phyloP scores from a whole-genome alignment of 2,888 invertebrate genomes.

The Clistopyga incitator region DNA sequence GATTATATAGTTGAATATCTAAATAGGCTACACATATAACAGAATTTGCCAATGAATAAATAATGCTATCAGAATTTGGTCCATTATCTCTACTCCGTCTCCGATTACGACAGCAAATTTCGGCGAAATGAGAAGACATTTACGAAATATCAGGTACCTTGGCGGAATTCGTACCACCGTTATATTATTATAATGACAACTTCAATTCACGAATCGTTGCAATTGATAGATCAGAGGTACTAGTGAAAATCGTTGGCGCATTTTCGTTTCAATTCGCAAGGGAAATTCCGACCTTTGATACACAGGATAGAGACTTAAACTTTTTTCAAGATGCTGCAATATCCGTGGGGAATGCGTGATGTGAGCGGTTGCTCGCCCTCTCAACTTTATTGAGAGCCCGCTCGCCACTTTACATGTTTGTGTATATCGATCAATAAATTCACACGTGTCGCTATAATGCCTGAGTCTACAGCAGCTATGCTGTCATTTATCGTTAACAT shows the following conservation, averaged over 20 bases:
- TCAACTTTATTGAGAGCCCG: conserved; percentile 42
- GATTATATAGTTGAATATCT: too few relatives aligned
- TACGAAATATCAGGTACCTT: not conserved
- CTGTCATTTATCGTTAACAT: conserved; percentile 53
- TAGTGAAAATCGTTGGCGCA: conserved; percentile 61
- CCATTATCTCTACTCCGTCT: not conserved
- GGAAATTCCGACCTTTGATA: conserved; percentile 77
- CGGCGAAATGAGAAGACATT: not conserved
- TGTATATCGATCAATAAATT: conserved; percentile 68
- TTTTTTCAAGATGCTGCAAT: conserved; percentile 71
- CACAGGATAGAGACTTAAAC: conserved; percentile 74
- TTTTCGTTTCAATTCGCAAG: conserved; percentile 72
- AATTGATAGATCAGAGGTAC: conserved; percentile 62
- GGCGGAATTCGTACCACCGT: not conserved
- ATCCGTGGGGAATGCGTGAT: conserved; percentile 56
- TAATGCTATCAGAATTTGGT: too few relatives aligned
- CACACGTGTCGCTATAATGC: conserved; percentile 66
- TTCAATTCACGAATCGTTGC: conserved; percentile 60
- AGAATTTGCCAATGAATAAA: too few relatives aligned
- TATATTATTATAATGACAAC: conserved; percentile 20
- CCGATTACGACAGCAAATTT: not conserved
- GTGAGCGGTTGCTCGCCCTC: conserved; percentile 30
- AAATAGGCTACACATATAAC: too few relatives aligned
- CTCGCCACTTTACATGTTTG: conserved; percentile 52
- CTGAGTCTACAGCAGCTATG: conserved; percentile 56